Evolutionary conservation across 2,888 invertebrate species (phyloP), one percentile per base, ranked within the genome.

Genomic region (Hermaeophaga mercurialis): DNA sequence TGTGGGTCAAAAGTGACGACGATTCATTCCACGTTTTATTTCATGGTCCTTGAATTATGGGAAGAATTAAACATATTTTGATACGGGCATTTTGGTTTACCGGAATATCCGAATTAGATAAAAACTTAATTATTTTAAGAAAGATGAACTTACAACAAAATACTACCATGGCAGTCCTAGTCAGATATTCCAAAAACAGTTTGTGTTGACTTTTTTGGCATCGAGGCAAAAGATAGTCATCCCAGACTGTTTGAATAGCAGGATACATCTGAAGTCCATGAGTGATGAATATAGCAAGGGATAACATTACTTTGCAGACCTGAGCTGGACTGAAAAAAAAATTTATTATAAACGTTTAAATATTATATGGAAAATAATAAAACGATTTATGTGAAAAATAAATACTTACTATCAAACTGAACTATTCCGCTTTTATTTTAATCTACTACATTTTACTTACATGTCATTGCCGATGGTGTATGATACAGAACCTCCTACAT

Each of bases 191-290:
- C 83, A 88, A 88, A 43, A 88, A 66, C 0, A 84, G 36, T 61
- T 85, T 83, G 62, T 81, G 81, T 3, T 83, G 80, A 74, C 80
- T 84, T 70, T 85, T 83, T 43, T 84, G 82, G 38, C 89, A 78
- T 61, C 78, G 80, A 6, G 82, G 80, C 11, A 80, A 77, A 6
- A 90, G 78, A 73, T 88, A 90, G 54, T 88, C 86, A 69, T 91
- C 93, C 94, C 95, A 96, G 39, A 91, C 82, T 64, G 98, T 94
- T 70, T 93, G 91, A 67, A 96, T 89, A 5, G 97, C 96, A 1
- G 98, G 97, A 78, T 96, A 98, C 77, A 95, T 92, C 70, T 96
- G 96, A 26, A 98, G 80, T 0, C 91, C 91, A 75, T 97, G 97
- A 0, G 96, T 92, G 50, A 96, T 86, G 78, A 89, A 95, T 65